Base-by-base conservation (phyloP, 2,797 vertebrate genomes). In the Scleropages formosus region DNA sequence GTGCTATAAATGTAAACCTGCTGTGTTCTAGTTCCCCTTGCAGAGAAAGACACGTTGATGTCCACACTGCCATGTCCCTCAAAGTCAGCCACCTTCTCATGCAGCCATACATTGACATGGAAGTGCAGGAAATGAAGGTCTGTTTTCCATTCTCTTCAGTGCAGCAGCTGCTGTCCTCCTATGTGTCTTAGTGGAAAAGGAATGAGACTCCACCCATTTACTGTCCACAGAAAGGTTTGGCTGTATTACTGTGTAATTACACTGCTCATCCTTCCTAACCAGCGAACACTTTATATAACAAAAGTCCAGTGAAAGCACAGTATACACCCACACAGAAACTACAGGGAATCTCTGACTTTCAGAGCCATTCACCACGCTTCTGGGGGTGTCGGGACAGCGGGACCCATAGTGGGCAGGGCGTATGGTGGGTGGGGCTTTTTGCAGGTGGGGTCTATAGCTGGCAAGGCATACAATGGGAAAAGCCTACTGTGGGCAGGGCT, bases 171-270 rank as follows among this genome's bases (percentile, higher is more conserved):
- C 65, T 64, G 20, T 65, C 65, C 44, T 47, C 65, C 39, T 4
- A 65, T 47, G 27, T 65, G 63, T 65, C 44, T 62, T 64, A 39
- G 16, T 64, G 27, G 18, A 67, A 47, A 12, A 12, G 11, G 15
- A 70, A 71, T 58, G 51, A 27, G 49, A 69, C 11, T 58, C 56
- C 69, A 56, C 69, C 49, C 69, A 71, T 71, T 58, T 71, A n/a
- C 24, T 20, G n/a, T 22, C 12, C 59, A 49, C 24, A 44, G 59
- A 53, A 58, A 47, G 16, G 31, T n/a, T 60, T 16, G 26, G 18
- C 26, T 26, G 20, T 59, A 59, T 31, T 59, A 51, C 31, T 72
- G 53, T 16, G 11, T 31, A 72, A 31, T 72, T 59, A 58, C 53
- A 18, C 26, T 39, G 56, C 58, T 72, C 53, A 31, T 59, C 31